A percentile compares a stretch with the other conserved stretches of the same genome.
Evolutionary conservation across 2,888 invertebrate species (phyloP).

Genomic region (Drosophila vallismaia): DNA sequence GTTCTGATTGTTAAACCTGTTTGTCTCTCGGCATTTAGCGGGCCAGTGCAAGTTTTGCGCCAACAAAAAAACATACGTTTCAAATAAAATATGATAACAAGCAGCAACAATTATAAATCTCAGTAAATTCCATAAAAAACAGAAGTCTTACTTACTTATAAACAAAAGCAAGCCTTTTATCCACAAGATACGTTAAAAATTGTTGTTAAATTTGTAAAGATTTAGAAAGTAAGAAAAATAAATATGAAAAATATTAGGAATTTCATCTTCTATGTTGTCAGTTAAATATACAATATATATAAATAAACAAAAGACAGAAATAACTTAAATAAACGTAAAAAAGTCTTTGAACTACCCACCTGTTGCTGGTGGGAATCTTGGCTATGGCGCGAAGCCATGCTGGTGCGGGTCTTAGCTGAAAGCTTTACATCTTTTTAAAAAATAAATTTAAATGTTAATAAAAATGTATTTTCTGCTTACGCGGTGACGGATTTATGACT

Average conservation of each 20-base stretch:
- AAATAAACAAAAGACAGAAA: not conserved
- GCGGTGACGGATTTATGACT: conserved; percentile 3
- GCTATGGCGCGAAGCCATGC: not conserved
- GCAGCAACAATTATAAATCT: conserved; percentile 8
- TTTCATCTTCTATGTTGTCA: too few species aligned
- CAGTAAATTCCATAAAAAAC: conserved; percentile 8
- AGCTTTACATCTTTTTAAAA: conserved; percentile 10
- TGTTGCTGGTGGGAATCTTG: not conserved
- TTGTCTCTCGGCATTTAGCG: conserved; percentile 61
- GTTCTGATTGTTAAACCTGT: conserved; percentile 58
- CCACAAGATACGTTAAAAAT: too few species aligned
- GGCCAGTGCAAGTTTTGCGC: conserved; percentile 66
- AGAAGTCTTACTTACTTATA: not conserved
- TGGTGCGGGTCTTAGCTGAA: conserved; percentile 12
- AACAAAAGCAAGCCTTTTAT: too few species aligned
- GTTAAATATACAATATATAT: not conserved
- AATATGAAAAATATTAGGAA: too few species aligned
- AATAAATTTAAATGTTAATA: not conserved
- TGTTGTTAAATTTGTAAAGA: too few species aligned
- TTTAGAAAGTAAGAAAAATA: too few species aligned
- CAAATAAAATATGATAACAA: conserved; percentile 16
- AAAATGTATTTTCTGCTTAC: not conserved
- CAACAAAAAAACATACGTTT: conserved; percentile 10
- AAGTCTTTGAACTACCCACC: not conserved
- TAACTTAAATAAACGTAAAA: not conserved